A percentile compares a stretch with the other conserved stretches of the same genome.
phyloP scores from a whole-genome alignment of 2,888 invertebrate genomes.

The Leptura quadrifasciata region DNA sequence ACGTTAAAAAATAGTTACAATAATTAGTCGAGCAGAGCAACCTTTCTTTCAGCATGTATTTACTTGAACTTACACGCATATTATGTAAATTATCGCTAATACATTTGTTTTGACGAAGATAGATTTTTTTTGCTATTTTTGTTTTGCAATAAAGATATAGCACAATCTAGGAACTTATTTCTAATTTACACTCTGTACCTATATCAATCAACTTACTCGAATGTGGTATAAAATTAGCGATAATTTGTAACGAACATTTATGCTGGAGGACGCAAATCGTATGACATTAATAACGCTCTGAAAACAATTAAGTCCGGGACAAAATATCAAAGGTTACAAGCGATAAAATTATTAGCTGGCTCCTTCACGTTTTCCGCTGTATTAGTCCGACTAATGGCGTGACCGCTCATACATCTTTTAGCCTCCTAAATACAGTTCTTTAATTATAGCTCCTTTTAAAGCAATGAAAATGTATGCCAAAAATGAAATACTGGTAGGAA shows the following conservation, averaged over 20 bases:
- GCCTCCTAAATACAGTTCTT: not conserved
- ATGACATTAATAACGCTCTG: not conserved
- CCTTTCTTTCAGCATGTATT: too few relatives aligned
- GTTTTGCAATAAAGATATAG: too few relatives aligned
- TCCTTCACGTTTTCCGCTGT: not conserved
- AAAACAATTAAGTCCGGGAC: not conserved
- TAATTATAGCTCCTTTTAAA: not conserved
- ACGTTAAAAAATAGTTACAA: too few relatives aligned
- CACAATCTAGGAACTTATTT: not conserved
- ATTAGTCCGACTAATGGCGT: not conserved
- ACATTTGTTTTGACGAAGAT: too few relatives aligned
- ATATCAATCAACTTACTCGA: not conserved
- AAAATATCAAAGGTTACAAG: slow-evolving; percentile 7
- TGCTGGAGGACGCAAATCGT: not conserved
- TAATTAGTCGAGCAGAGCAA: too few relatives aligned
- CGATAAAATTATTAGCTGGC: slow-evolving; percentile 4
- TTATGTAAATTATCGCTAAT: too few relatives aligned
- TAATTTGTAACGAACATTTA: not conserved
- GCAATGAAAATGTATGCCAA: not conserved
- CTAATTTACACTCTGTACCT: not conserved
- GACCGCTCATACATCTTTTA: slow-evolving; percentile 3
- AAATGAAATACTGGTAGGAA: not conserved
- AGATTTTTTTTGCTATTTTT: too few relatives aligned
- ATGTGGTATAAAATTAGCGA: not conserved
- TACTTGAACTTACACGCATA: too few relatives aligned